Percentiles rank a stretch among this genome's conserved stretches.
phyloP scores from a whole-genome alignment of 2,113 vertebrate genomes.

The Menidia beryllina region DNA sequence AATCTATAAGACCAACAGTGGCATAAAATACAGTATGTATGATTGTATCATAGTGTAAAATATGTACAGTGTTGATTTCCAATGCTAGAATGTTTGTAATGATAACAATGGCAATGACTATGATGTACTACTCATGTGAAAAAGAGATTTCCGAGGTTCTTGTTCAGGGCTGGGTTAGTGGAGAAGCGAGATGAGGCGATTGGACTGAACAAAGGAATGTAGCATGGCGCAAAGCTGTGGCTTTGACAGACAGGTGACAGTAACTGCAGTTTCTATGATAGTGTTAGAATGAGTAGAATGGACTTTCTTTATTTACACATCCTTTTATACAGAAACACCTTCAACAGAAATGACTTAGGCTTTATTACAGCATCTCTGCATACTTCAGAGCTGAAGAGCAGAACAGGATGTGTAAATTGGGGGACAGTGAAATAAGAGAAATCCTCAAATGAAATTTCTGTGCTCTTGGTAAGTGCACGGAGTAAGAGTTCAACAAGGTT shows the following conservation, averaged over 20 bases:
- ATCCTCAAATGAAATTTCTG: constrained; percentile 2
- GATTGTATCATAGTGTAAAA: constrained; percentile 86
- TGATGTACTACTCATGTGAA: constrained; percentile 81
- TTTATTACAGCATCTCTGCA: constrained; percentile 13
- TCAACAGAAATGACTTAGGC: constrained; percentile 17
- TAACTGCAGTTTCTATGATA: constrained; percentile 77
- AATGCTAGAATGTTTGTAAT: constrained; percentile 85
- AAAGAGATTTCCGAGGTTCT: constrained; percentile 74
- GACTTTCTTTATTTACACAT: constrained; percentile 45
- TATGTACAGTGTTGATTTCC: constrained; percentile 83
- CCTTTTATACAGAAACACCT: constrained; percentile 31
- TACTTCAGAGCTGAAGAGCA: constrained; percentile 11
- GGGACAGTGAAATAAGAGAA: not conserved
- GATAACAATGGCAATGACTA: constrained; percentile 70
- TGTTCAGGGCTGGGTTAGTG: constrained; percentile 60
- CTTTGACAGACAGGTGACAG: constrained; percentile 77
- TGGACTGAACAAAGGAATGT: constrained; percentile 80
- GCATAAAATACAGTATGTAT: constrained; percentile 74
- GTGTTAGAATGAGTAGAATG: constrained; percentile 75
- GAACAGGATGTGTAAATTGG: not conserved
- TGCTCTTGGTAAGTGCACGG: not conserved
- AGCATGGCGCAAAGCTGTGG: constrained; percentile 76
- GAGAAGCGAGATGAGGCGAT: constrained; percentile 50
- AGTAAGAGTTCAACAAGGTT: too few relatives aligned
- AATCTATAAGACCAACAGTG: constrained; percentile 70